A percentile compares a stretch with the other conserved stretches of the same genome.
Evolutionary conservation across 2,888 invertebrate species (phyloP).

Genomic region (Patella caerulea): DNA sequence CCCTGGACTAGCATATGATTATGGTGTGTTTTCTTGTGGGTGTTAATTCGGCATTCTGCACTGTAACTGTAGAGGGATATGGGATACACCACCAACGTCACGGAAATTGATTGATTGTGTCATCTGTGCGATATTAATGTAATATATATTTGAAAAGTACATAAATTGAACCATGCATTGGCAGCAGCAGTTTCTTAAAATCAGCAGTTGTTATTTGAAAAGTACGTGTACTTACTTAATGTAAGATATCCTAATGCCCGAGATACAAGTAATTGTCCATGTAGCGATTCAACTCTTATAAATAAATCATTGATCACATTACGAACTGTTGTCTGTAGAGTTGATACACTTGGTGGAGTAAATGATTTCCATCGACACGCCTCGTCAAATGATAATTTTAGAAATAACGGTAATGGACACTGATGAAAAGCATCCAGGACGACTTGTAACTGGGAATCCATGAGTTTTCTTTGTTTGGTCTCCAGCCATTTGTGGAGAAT

Average conservation of each 20-base stretch:
- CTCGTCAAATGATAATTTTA: slow-evolving; percentile 64
- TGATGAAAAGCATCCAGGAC: slow-evolving; percentile 47
- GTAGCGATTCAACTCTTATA: slow-evolving; percentile 52
- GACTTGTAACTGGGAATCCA: slow-evolving; percentile 44
- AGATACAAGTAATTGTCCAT: slow-evolving; percentile 60
- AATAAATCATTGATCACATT: slow-evolving; percentile 53
- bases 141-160: too few species aligned
- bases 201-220: too few species aligned
- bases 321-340: slow-evolving; percentile 50
- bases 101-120: too few species aligned
- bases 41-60: too few species aligned
- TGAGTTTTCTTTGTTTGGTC: slow-evolving; percentile 46
- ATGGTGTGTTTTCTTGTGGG: too few species aligned
- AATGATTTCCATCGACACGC: slow-evolving; percentile 64
- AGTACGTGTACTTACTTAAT: slow-evolving; percentile 38
- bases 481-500: slow-evolving; percentile 61
- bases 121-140: too few species aligned
- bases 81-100: too few species aligned
- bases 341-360: slow-evolving; percentile 37
- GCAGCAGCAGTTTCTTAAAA: too few species aligned
- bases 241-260: slow-evolving; percentile 62
- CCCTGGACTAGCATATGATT: too few species aligned
- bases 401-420: slow-evolving; percentile 59
- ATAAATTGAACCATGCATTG: too few species aligned
- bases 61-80: too few species aligned